Evolutionary conservation across 2,113 vertebrate genomes (phyloP).

Genomic region (Dicerorhinus sumatrensis): DNA sequence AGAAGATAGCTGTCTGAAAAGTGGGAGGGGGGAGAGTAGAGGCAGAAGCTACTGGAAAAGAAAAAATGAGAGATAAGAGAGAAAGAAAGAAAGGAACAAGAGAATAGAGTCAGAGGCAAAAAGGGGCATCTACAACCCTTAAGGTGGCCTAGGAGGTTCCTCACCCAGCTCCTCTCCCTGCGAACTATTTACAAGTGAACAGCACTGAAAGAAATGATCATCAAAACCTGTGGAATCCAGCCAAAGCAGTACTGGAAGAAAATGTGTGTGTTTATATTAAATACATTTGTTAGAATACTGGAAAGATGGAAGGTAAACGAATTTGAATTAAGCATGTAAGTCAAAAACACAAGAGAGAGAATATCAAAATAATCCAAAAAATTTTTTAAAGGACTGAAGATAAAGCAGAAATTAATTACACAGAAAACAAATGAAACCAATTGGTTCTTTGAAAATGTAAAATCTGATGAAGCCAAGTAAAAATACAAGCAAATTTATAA

Average conservation of each 20-base stretch:
- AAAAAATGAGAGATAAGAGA: background rate
- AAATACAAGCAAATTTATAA: background rate
- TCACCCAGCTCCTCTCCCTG: background rate
- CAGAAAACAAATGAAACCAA: background rate
- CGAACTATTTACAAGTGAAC: background rate
- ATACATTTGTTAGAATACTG: background rate
- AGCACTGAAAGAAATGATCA: background rate
- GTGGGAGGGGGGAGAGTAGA: background rate
- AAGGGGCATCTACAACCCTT: background rate
- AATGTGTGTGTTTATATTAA: background rate
- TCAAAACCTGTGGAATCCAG: background rate
- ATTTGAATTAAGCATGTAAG: background rate
- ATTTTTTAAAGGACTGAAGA: background rate
- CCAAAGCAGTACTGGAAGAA: background rate
- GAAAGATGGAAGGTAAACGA: background rate
- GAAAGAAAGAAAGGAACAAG: background rate
- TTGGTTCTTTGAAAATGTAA: background rate
- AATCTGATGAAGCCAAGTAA: background rate
- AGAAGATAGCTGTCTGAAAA: background rate
- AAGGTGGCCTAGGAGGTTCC: background rate
- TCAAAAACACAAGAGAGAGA: constrained; percentile 3
- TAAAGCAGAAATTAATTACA: background rate
- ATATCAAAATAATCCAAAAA: background rate
- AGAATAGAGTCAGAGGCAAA: background rate
- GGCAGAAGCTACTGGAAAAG: background rate